Percentiles rank a stretch among this genome's conserved stretches.
Evolutionary conservation across 53 echinoderm and acorn worm genomes (phyloP).

Genomic region (Patiria pectinifera): DNA sequence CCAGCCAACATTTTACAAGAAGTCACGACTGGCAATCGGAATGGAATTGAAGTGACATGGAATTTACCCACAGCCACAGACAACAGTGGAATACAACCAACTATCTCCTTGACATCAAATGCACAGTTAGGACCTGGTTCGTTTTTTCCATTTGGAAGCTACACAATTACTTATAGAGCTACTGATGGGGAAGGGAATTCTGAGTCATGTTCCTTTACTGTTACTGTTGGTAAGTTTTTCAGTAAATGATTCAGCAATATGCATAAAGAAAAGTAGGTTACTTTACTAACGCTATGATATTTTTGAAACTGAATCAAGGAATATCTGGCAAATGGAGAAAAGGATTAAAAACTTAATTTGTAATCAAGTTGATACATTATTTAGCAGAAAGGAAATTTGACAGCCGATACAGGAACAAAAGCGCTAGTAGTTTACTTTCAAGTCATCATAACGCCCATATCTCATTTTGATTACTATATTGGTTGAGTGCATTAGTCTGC

Average conservation of each 20-base stretch:
- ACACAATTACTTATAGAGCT: conserved; percentile 19
- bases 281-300: no score
- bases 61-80: neutral
- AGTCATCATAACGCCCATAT: no score
- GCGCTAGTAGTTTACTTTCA: no score
- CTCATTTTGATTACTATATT: no score
- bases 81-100: neutral
- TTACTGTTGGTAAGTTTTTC: conserved; percentile 39
- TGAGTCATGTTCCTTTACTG: neutral
- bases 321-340: no score
- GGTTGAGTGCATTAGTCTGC: no score
- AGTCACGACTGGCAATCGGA: conserved; percentile 26
- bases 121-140: neutral
- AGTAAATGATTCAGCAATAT: neutral
- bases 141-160: conserved; percentile 23
- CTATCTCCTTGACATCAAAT: conserved; percentile 29
- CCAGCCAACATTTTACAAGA: conserved; percentile 25
- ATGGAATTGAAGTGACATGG: neutral
- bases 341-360: no score
- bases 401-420: no score
- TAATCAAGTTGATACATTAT: no score
- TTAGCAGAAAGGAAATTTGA: no score
- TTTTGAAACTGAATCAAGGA: no score
- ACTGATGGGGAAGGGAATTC: conserved; percentile 16
- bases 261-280: no score